Base-by-base conservation (phyloP, 2,113 vertebrate genomes). In the Ivindomyrus marchei region DNA sequence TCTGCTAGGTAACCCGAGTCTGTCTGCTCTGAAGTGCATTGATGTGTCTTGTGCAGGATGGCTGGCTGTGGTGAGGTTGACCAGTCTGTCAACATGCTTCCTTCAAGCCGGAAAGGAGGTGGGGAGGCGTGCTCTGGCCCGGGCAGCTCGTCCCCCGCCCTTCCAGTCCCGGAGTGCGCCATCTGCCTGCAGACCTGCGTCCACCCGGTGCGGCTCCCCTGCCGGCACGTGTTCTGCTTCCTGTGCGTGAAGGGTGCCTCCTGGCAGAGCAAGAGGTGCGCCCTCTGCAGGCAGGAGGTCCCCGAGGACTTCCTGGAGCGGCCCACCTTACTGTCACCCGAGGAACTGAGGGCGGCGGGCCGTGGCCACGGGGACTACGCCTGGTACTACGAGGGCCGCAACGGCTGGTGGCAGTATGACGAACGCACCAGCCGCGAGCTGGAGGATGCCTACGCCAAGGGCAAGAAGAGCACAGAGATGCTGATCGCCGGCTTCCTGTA, bases 381-480 rank as follows among this genome's bases (percentile, higher is more conserved):
- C 0, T 99, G 98, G 98, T 99, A 99, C 95, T 99, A 99, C 10
- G 98, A 99, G 94, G 98, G 98, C 39, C 96, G 97, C 92, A 99
- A 99, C 46, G 98, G 98, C 88, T 99, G 98, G 98, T 99, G 98
- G 98, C 98, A 99, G 94, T 99, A 99, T 10, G 98, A 99, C 56
- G 98, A 99, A 93, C 97, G 98, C 86, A 98, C 98, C 89, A 99
- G 96, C 94, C 96, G 96, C 49, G 98, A 99, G 94, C 95, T 99
- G 93, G 98, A 99, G 95, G 98, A 99, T 88, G 97, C 98, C 39
- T 98, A 97, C 89, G 93, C 96, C 90, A 98, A 98, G 93, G 98
- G 97, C 91, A 98, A 96, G 94, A 99, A 98, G 94, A 98, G 95
- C 93, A 97, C 97, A 0, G 98, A 99, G 95, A 99, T 99, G 98